Evolutionary conservation across 2,888 invertebrate genomes (phyloP), one percentile per base, ranked within the genome.

Genomic region (Polydrusus tereticollis): DNA sequence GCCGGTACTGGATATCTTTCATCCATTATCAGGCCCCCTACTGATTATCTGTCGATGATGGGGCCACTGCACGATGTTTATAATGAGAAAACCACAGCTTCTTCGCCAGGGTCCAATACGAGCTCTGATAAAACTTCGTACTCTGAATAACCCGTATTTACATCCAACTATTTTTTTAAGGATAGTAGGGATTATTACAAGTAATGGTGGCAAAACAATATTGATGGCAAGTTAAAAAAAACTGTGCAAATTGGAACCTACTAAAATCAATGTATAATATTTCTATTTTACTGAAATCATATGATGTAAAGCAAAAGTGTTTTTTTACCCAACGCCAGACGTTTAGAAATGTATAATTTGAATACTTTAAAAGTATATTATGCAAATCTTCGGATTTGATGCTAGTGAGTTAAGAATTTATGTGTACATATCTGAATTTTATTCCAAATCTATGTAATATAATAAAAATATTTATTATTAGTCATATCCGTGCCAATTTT

Each of bases 1-100:
- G 90, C 93, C 14, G 94, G 94, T 3, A 94, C 94, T 0, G 94
- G 94, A 0, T 95, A 94, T 82, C 85, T 95, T 62, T 92, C 94
- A 0, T 94, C 94, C 0, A 93, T 95, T 20, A 92, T 94, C 81
- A 87, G 88, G 78, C 86, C 86, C 7, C 84, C 86, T 1, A 80
- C 84, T 4, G 84, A 85, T 60, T 85, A 85, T 73, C 72, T 85
- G 45, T 82, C 86, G 7, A 77, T 86, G 75, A 82, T 86, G 67
- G 81, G 85, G 20, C 78, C 83, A 29, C 80, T 86, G 63, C 86
- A 85, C 77, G 86, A 87, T 47, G 73, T 86, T 26, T 87, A 86
- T 77, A 80, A 79, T 73, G 85, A 86, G 41, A 86, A 87, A 77
- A 82, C 84, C 8, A 82, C 85, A 8, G 85, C 87, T 8, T 86